Evolutionary conservation across 2,797 vertebrate genomes (phyloP), one percentile per base, ranked within the genome.

Genomic region (Rhinichthys osculus): DNA sequence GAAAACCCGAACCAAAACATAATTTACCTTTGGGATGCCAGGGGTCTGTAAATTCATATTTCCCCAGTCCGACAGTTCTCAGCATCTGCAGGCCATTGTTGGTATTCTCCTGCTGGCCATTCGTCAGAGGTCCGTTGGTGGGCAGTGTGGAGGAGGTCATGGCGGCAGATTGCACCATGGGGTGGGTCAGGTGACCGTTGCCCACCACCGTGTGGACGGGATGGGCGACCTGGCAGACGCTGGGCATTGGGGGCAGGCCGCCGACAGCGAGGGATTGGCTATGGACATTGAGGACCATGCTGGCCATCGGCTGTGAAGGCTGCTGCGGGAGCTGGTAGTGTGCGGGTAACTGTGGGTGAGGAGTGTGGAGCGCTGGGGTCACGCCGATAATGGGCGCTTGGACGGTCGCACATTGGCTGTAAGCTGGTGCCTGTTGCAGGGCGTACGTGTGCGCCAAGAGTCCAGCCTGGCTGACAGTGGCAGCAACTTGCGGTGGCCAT

Each of bases 31-130:
- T 99, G 66, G 98, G 98, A 91, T 99, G 98, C 96, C 97, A 97
- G 1, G 98, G 97, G 91, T 99, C 98, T 76, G 97, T 99, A 95
- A 99, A 99, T 91, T 99, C 97, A 94, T 99, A 99, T 94, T 99
- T 99, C 92, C 98, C 98, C 94, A 97, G 96, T 84, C 98, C 98
- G 50, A 99, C 97, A 0, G 97, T 98, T 89, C 97, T 95, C 78
- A 99, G 96, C 98, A 99, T 99, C 94, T 99, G 98, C 87, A 98
- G 93, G 90, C 96, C 96, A 4, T 96, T 98, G 19, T 1, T 47
- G 33, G 93, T 94, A 85, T 92, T 93, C 23, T 99, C 98, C 52
- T 94, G 94, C 90, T 97, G 97, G 92, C 97, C 97, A 0, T 98
- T 99, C 89, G 96, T 96, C 87, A 96, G 67, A 83, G 97, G 66